Evolutionary conservation across 2,797 vertebrate species (phyloP), one percentile per base, ranked within the genome.

Genomic region (Oreochromis mossambicus): DNA sequence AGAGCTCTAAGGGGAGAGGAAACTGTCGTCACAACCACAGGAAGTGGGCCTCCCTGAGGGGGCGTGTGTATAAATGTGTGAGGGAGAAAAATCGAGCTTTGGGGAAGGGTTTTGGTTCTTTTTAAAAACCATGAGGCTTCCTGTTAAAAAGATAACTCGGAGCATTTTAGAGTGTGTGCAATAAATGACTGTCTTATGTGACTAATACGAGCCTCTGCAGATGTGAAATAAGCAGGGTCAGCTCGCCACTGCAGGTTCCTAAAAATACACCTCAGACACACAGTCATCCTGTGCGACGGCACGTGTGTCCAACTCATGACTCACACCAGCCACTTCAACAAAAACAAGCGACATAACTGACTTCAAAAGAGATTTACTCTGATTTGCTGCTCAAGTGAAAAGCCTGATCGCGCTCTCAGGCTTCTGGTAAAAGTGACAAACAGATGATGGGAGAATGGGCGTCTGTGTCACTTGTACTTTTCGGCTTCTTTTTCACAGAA

Each of bases 41-140:
- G 94, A 95, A 95, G 90, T 76, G 86, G 87, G 91, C 94, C 93
- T 93, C 93, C 92, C 87, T 82, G 24, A 88, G 56, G 79, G 87
- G 87, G 89, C 17, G 66, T 52, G 75, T 55, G 50, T 68, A 78
- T 19, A 63, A 46, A 36, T 63, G 81, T 51, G 55, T 15, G 8
- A 36, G 15, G 46, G 15, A 61, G 32, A 77, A 41, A 82, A 50
- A 32, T 34, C 8, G 48, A 80, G 61, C 79, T 61, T 32, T 43
- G 52, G 86, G 78, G 79, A 63, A 63, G 63, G 79, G 50, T 50
- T 73, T 29, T 73, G 43, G 10, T 73, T 48, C 15, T 48, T 29
- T 70, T 84, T 78, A 61, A 82, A 91, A 79, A 68, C 76, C 14
- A 3, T 32, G 46, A 46, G 76, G 88, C 87, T 96, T 96, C 95